phyloP scores from a whole-genome alignment of 2,113 vertebrate species.

The Semicossyphus pulcher region DNA sequence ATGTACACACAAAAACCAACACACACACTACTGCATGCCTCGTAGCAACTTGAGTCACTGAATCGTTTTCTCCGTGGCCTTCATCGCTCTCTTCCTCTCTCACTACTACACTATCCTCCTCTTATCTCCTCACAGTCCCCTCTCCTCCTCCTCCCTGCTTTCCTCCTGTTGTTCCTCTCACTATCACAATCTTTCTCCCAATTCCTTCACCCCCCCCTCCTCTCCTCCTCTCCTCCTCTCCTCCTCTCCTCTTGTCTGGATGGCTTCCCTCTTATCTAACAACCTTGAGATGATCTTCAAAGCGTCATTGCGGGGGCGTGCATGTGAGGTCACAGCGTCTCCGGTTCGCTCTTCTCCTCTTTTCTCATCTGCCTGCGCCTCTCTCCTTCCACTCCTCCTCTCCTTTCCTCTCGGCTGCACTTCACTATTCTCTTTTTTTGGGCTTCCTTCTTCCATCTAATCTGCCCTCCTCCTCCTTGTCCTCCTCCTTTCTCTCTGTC shows the following conservation, averaged over 20 bases:
- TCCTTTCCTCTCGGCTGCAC: slow-evolving; percentile 51
- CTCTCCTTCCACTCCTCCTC: slow-evolving; percentile 14
- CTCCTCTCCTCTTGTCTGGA: slow-evolving; percentile 26
- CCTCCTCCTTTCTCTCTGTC: slow-evolving; percentile 13
- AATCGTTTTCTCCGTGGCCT: slow-evolving; percentile 65
- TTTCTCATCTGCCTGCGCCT: slow-evolving; percentile 30
- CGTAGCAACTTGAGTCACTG: slow-evolving; percentile 61
- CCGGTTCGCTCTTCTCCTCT: slow-evolving; percentile 35
- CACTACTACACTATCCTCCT: slow-evolving; percentile 32
- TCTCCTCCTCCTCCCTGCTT: slow-evolving; percentile 10
- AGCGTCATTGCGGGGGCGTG: slow-evolving; percentile 60
- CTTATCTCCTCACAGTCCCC: slow-evolving; percentile 41
- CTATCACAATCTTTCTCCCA: slow-evolving; percentile 6
- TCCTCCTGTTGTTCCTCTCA: neutral
- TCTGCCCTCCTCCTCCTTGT: slow-evolving; percentile 18
- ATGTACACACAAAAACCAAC: slow-evolving; percentile 9
- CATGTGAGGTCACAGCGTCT: slow-evolving; percentile 65
- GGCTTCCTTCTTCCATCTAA: slow-evolving; percentile 48
- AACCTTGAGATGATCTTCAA: slow-evolving; percentile 82
- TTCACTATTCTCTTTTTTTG: slow-evolving; percentile 43
- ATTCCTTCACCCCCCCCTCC: neutral
- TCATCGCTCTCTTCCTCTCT: slow-evolving; percentile 52
- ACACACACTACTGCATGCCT: slow-evolving; percentile 40
- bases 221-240: neutral
- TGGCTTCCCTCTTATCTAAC: slow-evolving; percentile 67